Evolutionary conservation across 2,797 vertebrate genomes (phyloP), one percentile per base, ranked within the genome.

Genomic region (Peromyscus attwateri): DNA sequence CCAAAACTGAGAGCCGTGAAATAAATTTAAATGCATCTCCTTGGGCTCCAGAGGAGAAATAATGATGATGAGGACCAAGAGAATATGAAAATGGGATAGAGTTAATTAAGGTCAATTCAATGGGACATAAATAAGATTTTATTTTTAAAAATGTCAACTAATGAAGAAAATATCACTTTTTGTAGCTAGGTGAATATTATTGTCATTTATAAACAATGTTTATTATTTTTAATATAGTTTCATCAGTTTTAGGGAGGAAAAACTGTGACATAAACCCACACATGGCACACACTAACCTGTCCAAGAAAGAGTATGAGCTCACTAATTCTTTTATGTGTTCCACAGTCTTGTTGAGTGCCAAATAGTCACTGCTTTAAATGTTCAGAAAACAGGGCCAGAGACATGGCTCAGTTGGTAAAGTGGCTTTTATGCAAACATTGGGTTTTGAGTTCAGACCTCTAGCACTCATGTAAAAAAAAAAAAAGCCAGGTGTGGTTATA

Each of bases 181-280:
- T 52, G 23, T 62, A 31, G 21, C 34, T 55, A 64, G 10, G 43
- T 89, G 70, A 93, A 76, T 37, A 87, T 34, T 81, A 34, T 17
- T 89, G 75, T 89, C n/a, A 76, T 76, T 95, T 81, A 23, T 34
- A 89, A 49, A 80, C 27, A 91, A 14, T 68, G 43, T 31, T 88
- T 92, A 14, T 77, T 75, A 43, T 62, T 89, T 66, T 79, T 76
- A 83, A n/a, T 27, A 17, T 70, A 89, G 6, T 82, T 46, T 52
- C 57, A 1, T 79, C 71, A 55, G 84, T 77, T 46, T 57, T 87
- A 92, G 62, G 49, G 7, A 68, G 40, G 11, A 46, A 75, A 3
- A 75, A 6, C 12, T 87, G 13, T 92, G 60, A 70, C 80, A 70
- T 84, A 89, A 80, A 84, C 23, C 16, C 37, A 27, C 37, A 31